Evolutionary conservation across 2,113 vertebrate species (phyloP).

Genomic region (Penelope pileata): DNA sequence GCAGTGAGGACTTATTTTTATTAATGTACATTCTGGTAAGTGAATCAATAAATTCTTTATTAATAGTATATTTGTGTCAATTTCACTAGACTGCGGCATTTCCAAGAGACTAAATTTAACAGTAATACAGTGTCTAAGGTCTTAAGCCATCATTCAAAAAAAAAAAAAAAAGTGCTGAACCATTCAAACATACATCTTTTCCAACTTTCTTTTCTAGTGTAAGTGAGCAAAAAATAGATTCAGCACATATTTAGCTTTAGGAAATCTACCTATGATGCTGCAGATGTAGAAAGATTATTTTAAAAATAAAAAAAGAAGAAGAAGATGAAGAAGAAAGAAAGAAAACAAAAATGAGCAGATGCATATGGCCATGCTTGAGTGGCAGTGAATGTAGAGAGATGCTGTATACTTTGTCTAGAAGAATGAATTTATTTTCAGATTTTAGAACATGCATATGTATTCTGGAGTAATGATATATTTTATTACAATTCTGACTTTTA

Average conservation of each 20-base stretch:
- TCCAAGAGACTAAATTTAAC: conserved; percentile 42
- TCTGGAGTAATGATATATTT: neutral
- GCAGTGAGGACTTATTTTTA: conserved; percentile 24
- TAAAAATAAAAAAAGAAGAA: neutral
- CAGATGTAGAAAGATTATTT: neutral
- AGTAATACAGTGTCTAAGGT: conserved; percentile 5
- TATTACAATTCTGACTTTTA: neutral
- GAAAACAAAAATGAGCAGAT: neutral
- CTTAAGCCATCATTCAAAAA: neutral
- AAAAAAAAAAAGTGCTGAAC: conserved; percentile 1
- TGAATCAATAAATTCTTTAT: conserved; percentile 40
- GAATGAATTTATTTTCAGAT: neutral
- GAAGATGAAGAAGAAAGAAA: neutral
- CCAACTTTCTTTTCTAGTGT: neutral
- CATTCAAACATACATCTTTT: conserved; percentile 9
- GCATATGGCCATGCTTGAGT: neutral
- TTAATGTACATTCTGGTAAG: conserved; percentile 52
- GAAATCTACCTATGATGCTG: neutral
- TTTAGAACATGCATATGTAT: neutral
- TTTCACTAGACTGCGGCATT: conserved; percentile 40
- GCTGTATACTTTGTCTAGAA: neutral
- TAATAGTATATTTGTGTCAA: conserved; percentile 39
- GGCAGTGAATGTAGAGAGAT: neutral
- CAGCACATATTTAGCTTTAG: neutral
- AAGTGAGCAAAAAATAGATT: neutral